Base-by-base conservation (phyloP, 2,113 vertebrate species). In the Damaliscus lunatus region DNA sequence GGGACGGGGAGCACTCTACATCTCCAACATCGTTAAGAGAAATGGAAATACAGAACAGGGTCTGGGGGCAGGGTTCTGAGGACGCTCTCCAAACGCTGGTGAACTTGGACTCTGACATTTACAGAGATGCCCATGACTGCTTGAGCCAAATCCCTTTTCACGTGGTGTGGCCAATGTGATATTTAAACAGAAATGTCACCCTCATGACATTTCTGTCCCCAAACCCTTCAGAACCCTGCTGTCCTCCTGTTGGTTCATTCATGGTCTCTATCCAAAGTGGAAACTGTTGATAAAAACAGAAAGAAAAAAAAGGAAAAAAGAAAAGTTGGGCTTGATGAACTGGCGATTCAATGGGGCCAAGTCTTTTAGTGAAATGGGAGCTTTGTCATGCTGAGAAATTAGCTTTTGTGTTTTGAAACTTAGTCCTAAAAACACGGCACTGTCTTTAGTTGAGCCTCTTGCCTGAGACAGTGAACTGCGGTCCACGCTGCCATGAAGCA, bases 141-240 rank as follows among this genome's bases (percentile, higher is more conserved):
- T 0, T 64, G 3, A n/a, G 71, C 78, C 95, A 87, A 93, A 93
- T 80, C 52, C 52, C 62, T 84, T 50, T 55, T 9, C 12, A 15
- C 21, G 78, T 43, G 0, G 1, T 11, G 19, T 87, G 16, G 17
- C 94, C 93, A 17, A 3, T 0, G 3, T 80, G 83, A 71, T 67
- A 92, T 95, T 96, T 97, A 91, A 96, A 91, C 57, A 96, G 89
- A 97, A 97, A 96, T 91, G 91, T 84, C 40, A 2, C 82, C 85
- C 77, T 62, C 14, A 0, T 71, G 46, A 67, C 78, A 31, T 94
- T 74, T 77, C 16, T 59, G 59, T 40, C 53, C 84, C 67, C 64
- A 14, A 9, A 16, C 23, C 82, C 91, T 74, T 91, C 84, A 82
- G 52, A 50, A 95, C 0, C 16, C 5, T 11, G 31, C 92, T 94